Percentiles rank a stretch among this genome's conserved stretches.
Evolutionary conservation across 2,888 invertebrate genomes (phyloP).

Genomic region (Vandiemenella viatica): DNA sequence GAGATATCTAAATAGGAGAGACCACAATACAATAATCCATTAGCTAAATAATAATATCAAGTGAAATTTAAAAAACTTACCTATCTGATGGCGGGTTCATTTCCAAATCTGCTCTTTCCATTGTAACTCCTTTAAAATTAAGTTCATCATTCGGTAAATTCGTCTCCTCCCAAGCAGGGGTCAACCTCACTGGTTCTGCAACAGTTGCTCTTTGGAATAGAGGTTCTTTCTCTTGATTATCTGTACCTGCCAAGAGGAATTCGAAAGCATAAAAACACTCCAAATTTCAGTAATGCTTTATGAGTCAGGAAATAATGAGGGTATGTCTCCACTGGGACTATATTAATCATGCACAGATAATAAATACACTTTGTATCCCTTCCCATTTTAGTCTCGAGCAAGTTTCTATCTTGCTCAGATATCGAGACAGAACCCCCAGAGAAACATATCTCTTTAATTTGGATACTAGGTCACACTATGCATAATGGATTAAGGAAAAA

Average conservation of each 20-base stretch:
- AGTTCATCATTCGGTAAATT: constrained; percentile 71
- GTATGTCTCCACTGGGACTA: too few species aligned
- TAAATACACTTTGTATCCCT: too few species aligned
- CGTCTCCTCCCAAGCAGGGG: constrained; percentile 77
- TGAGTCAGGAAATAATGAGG: too few species aligned
- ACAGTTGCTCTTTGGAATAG: constrained; percentile 28
- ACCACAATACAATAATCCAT: too few species aligned
- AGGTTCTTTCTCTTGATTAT: constrained; percentile 37
- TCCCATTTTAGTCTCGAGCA: too few species aligned
- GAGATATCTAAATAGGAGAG: too few species aligned
- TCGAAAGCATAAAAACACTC: background rate
- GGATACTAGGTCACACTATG: too few species aligned
- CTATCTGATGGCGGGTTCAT: constrained; percentile 64
- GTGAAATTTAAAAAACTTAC: constrained; percentile 22
- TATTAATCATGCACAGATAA: too few species aligned
- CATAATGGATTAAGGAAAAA: too few species aligned
- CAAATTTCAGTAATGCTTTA: background rate
- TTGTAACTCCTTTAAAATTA: constrained; percentile 56
- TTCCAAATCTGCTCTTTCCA: constrained; percentile 52
- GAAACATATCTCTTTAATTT: too few species aligned
- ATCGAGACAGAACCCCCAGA: too few species aligned
- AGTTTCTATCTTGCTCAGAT: too few species aligned
- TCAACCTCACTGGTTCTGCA: constrained; percentile 63
- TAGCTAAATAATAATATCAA: background rate
- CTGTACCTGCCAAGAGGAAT: constrained; percentile 4